Conservation (phyloP, 2,888 invertebrate species). For the Mamestra brassicae region DNA sequence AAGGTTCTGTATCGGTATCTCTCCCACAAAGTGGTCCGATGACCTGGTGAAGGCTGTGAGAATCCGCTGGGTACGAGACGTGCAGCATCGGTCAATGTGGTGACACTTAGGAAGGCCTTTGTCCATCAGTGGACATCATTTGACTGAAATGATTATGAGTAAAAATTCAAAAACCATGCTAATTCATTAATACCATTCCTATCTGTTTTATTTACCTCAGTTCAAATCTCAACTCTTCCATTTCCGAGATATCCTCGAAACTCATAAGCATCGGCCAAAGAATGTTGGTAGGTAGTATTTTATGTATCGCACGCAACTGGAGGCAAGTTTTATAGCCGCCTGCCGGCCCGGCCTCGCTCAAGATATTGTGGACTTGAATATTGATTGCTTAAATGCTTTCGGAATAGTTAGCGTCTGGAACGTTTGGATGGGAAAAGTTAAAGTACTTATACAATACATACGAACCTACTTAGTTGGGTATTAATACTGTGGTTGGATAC, state of each 20-base stretch:
- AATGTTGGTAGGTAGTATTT: constrained; percentile 59
- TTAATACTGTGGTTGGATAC: not conserved
- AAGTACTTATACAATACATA: not conserved
- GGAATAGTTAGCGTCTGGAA: constrained; percentile 53
- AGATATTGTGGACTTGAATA: constrained; percentile 57
- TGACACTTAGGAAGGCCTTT: too few relatives aligned
- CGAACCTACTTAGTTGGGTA: not conserved
- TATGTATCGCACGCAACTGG: constrained; percentile 69
- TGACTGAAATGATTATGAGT: too few relatives aligned
- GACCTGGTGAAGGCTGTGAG: too few relatives aligned
- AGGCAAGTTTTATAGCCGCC: constrained; percentile 54
- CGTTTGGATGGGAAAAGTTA: constrained; percentile 19
- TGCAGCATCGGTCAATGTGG: too few relatives aligned
- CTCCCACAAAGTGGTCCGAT: too few relatives aligned
- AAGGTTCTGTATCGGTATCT: too few relatives aligned
- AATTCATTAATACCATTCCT: too few relatives aligned
- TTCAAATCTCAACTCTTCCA: not conserved
- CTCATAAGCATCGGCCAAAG: constrained; percentile 12
- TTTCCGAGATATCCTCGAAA: not conserved
- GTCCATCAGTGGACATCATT: too few relatives aligned
- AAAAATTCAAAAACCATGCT: too few relatives aligned
- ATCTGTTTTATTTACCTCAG: not conserved
- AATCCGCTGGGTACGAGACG: too few relatives aligned
- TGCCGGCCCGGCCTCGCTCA: constrained; percentile 24
- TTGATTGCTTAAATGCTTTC: constrained; percentile 59